Base-by-base conservation (phyloP, 2,797 vertebrate species). In the Hirundo rustica region DNA sequence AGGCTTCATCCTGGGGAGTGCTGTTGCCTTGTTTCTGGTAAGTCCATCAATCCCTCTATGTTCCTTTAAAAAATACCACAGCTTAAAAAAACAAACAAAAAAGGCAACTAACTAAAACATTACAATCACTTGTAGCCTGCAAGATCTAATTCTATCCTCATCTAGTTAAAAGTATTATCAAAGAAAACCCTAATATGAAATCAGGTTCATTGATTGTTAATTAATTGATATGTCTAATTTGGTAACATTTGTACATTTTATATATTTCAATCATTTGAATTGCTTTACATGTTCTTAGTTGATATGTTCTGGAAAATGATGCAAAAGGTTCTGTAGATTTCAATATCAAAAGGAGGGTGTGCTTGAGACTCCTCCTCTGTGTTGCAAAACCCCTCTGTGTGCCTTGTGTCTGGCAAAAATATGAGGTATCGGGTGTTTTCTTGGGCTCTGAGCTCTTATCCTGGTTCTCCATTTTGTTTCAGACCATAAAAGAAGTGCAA, bases 21-120 rank as follows among this genome's bases (percentile, higher is more conserved):
- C 99, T 1, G 98, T 99, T 9, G 99, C 99, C 87, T 98, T 99
- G 91, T 99, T 99, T 97, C 98, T 99, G 99, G 99, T 99, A 97
- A 97, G 98, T 58, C 26, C 18, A 40, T 38, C 48, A 22, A 34
- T 47, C 54, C 26, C 75, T 61, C 36, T 16, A 5, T 1, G 6
- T 62, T 55, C 30, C 7, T 22, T 57, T 76, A 17, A 60, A 83
- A 88, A 50, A 54, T 38, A 61, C 0, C 13, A 48, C 4, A 2
- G 10, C 32, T 54, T 5, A 14, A 17, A n/a, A 45, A 40, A 40
- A 40, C 40, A 40, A 40, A 40, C n/a, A 40, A 40, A 13, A 26
- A 55, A 12, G 36, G 36, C 36, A 22, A 19, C 2, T 29, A 29
- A 10, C 3, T 3, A 11, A 60, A 47, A 45, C 22, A 42, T 5